Conservation (phyloP, 2,797 vertebrate species). For the Lates japonicus region DNA sequence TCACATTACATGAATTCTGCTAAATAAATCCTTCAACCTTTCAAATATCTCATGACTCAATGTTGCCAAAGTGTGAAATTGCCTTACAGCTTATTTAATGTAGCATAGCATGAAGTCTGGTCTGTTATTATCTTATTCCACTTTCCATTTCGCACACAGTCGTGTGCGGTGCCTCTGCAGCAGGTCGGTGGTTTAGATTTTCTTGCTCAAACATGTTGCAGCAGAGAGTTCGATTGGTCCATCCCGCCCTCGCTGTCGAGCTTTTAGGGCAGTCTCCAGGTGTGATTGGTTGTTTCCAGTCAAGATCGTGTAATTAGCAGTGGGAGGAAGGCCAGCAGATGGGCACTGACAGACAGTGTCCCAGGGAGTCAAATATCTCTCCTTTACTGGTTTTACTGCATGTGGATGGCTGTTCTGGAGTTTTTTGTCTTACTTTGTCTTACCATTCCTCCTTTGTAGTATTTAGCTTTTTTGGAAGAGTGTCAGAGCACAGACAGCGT, state of each 20-base stretch:
- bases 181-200: constrained; percentile 26
- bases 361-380: constrained; percentile 26
- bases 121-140: constrained; percentile 72
- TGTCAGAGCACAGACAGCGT: constrained; percentile 16
- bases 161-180: constrained; percentile 17
- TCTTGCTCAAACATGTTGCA: constrained; percentile 65
- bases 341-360: neutral
- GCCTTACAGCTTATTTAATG: constrained; percentile 33
- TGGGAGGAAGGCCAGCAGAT: constrained; percentile 6
- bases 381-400: constrained; percentile 9
- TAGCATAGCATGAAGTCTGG: neutral
- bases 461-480: neutral
- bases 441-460: constrained; percentile 7
- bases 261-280: constrained; percentile 6
- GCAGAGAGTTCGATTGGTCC: constrained; percentile 42
- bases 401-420: neutral
- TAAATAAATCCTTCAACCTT: constrained; percentile 52
- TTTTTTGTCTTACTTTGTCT: constrained; percentile 3
- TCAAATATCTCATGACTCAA: constrained; percentile 19
- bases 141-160: constrained; percentile 63
- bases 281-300: constrained; percentile 37
- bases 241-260: constrained; percentile 2
- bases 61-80: constrained; percentile 32
- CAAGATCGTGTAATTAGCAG: constrained; percentile 2
- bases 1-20: constrained; percentile 34